Percentiles rank a stretch among this genome's conserved stretches.
phyloP scores from a whole-genome alignment of 2,888 invertebrate species.

The Acanthosoma haemorrhoidale region DNA sequence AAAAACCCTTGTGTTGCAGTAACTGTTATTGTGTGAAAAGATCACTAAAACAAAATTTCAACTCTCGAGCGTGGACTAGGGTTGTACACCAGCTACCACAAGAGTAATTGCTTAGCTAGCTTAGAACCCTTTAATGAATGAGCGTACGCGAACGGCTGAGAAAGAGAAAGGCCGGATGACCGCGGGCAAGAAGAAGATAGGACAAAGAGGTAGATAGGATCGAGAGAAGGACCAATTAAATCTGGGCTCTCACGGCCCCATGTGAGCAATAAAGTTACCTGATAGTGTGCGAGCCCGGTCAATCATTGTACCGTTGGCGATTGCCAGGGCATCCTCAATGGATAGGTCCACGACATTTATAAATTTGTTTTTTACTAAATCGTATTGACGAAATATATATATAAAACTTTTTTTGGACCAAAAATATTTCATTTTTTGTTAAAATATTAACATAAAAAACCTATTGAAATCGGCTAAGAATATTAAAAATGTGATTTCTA shows the following conservation, averaged over 20 bases:
- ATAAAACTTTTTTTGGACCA: no score
- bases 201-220: slow-evolving; percentile 4
- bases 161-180: neutral
- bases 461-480: no score
- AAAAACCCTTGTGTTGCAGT: no score
- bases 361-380: no score
- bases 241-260: slow-evolving; percentile 1
- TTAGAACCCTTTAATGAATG: neutral
- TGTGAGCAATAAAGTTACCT: neutral
- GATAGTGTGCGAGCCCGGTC: neutral
- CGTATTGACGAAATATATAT: no score
- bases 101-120: neutral
- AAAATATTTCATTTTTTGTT: no score
- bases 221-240: slow-evolving; percentile 1
- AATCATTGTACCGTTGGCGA: neutral
- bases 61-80: no score
- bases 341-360: no score
- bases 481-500: no score
- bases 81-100: no score
- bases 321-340: no score
- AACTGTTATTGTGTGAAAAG: neutral
- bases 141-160: neutral
- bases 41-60: neutral
- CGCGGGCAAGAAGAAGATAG: neutral
- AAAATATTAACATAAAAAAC: no score